A percentile compares a stretch with the other conserved stretches of the same genome.
Evolutionary conservation across 2,113 vertebrate species (phyloP).

Genomic region (Hiodon alosoides): DNA sequence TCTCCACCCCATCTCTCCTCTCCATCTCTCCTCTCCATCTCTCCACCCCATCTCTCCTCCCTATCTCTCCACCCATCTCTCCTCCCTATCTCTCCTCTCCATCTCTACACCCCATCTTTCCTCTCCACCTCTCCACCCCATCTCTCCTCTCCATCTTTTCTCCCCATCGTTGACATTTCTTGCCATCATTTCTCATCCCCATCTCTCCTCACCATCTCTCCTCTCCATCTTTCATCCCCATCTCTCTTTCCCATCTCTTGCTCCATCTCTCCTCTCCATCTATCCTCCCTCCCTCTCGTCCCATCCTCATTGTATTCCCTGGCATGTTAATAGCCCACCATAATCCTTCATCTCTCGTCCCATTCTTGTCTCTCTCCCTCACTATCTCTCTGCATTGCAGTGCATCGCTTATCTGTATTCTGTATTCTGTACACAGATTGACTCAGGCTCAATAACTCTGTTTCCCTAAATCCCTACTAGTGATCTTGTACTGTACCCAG

Average conservation of each 20-base stretch:
- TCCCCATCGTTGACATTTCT: too few species aligned
- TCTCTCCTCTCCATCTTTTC: not conserved
- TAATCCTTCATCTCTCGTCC: too few species aligned
- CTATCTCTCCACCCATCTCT: not conserved
- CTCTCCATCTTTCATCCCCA: too few species aligned
- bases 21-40: not conserved
- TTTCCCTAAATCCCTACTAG: constrained; percentile 11
- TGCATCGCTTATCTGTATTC: constrained; percentile 25
- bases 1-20: not conserved
- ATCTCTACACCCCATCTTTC: too few species aligned
- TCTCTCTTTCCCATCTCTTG: too few species aligned
- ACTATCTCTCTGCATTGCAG: constrained; percentile 58
- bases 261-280: too few species aligned
- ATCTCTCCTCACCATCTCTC: too few species aligned
- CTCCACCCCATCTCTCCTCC: not conserved
- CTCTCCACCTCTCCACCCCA: not conserved
- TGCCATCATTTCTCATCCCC: too few species aligned
- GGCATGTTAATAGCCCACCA: too few species aligned
- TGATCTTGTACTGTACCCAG: too few species aligned
- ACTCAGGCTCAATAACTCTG: constrained; percentile 2
- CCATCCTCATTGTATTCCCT: too few species aligned
- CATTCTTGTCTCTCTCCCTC: constrained; percentile 10
- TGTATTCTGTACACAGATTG: constrained; percentile 40
- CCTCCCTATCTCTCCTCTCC: not conserved
- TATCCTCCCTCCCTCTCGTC: too few species aligned